These are phyloP conservation scores for Bufo bufo DNA, from an alignment of 2,113 vertebrate genomes.

Conservation along the genomic window DNA sequence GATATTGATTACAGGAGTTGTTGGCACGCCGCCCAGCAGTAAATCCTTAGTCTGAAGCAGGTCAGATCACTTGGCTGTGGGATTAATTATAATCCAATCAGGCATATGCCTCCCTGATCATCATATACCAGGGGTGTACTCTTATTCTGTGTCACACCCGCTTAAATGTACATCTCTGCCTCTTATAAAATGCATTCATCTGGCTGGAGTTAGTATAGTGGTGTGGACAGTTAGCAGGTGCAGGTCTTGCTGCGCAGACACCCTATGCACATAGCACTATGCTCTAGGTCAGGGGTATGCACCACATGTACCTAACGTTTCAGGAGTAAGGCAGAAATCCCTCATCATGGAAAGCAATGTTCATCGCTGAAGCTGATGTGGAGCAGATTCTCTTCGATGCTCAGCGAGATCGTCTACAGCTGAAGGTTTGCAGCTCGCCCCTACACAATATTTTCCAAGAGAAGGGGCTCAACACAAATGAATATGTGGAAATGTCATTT, in stretches of 20 bases:
- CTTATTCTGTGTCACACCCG: neutral
- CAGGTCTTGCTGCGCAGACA: no score
- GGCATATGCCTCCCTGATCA: neutral
- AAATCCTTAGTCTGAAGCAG: conserved; percentile 35
- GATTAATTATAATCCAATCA: conserved; percentile 48
- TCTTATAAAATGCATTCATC: neutral
- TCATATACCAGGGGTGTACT: neutral
- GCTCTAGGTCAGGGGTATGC: neutral
- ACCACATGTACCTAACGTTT: neutral
- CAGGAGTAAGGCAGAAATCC: neutral
- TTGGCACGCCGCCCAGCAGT: conserved; percentile 14
- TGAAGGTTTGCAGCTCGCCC: neutral
- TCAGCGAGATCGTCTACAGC: no score
- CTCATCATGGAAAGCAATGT: neutral
- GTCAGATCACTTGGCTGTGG: conserved; percentile 38
- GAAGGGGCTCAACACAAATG: neutral
- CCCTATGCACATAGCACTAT: no score
- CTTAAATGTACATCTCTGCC: neutral
- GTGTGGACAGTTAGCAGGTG: neutral
- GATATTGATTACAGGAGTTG: conserved; percentile 39
- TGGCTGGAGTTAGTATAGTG: neutral
- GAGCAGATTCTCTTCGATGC: neutral
- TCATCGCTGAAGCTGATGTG: neutral
- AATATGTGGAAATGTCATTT: neutral
- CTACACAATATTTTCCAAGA: neutral